phyloP scores from a whole-genome alignment of 2,797 vertebrate species.

The Macropus fuliginosus region DNA sequence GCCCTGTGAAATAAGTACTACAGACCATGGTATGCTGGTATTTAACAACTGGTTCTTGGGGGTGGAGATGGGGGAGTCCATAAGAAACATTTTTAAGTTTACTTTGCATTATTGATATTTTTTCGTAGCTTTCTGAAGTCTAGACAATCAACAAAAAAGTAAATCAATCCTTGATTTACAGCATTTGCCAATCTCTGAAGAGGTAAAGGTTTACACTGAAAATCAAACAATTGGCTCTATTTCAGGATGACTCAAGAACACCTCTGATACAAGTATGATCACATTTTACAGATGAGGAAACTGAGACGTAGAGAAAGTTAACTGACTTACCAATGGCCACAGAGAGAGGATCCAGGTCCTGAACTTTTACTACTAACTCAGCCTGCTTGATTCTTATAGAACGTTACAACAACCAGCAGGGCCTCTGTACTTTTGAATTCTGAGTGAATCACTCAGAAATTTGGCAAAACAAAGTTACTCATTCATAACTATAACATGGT shows the following conservation, averaged over 20 bases:
- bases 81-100: too few relatives aligned
- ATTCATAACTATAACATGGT: neutral
- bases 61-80: too few relatives aligned
- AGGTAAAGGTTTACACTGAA: neutral
- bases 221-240: neutral
- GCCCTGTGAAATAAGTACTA: constrained; percentile 17
- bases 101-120: neutral
- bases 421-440: constrained; percentile 35
- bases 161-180: neutral
- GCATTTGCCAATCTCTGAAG: neutral
- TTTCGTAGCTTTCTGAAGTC: neutral
- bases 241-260: neutral
- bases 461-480: constrained; percentile 27
- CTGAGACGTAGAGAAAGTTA: neutral
- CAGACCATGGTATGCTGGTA: neutral
- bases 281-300: neutral
- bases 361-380: neutral
- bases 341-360: neutral
- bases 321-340: neutral
- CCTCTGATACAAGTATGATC: neutral
- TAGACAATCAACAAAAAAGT: neutral
- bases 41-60: neutral
- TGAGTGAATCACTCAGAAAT: constrained; percentile 32
- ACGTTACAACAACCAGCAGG: neutral
- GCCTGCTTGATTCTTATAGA: neutral